A percentile compares a stretch with the other conserved stretches of the same genome.
These are phyloP conservation scores for Apocrypta bakeri DNA, from an alignment of 1,140 invertebrate genomes.

Conservation along the genomic window DNA sequence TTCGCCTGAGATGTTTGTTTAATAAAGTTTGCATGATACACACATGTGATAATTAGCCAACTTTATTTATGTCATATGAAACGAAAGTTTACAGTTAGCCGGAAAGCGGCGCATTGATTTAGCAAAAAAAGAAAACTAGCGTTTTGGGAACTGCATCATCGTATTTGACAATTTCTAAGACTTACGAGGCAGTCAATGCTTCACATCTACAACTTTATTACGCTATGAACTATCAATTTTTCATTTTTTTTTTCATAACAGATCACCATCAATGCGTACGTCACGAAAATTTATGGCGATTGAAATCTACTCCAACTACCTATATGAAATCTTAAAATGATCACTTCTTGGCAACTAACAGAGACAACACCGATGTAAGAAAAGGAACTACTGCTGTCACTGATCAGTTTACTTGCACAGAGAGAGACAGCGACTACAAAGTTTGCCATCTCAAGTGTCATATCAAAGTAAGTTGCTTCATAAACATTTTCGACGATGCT, in stretches of 20 bases:
- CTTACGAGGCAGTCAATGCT: too few relatives aligned
- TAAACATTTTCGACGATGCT: slow-evolving; percentile 11
- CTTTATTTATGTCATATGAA: too few relatives aligned
- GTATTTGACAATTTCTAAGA: too few relatives aligned
- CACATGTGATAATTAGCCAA: too few relatives aligned
- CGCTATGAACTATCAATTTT: not conserved
- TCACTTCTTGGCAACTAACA: not conserved
- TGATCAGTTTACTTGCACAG: not conserved
- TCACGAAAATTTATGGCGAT: not conserved
- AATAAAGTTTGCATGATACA: too few relatives aligned
- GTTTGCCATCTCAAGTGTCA: slow-evolving; percentile 10
- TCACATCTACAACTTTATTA: not conserved
- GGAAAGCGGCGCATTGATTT: too few relatives aligned
- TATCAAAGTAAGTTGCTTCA: slow-evolving; percentile 28
- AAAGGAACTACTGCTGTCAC: not conserved
- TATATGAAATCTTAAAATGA: slow-evolving; percentile 11
- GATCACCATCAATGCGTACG: not conserved
- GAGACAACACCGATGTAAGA: not conserved
- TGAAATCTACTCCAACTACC: not conserved
- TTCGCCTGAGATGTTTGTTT: too few relatives aligned
- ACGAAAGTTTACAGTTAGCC: too few relatives aligned
- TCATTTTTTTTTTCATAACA: not conserved
- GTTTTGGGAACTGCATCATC: too few relatives aligned
- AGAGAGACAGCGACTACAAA: not conserved
- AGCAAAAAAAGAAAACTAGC: too few relatives aligned